Evolutionary conservation across 2,888 invertebrate genomes (phyloP), one percentile per base, ranked within the genome.

Genomic region (Coenonympha glycerion): DNA sequence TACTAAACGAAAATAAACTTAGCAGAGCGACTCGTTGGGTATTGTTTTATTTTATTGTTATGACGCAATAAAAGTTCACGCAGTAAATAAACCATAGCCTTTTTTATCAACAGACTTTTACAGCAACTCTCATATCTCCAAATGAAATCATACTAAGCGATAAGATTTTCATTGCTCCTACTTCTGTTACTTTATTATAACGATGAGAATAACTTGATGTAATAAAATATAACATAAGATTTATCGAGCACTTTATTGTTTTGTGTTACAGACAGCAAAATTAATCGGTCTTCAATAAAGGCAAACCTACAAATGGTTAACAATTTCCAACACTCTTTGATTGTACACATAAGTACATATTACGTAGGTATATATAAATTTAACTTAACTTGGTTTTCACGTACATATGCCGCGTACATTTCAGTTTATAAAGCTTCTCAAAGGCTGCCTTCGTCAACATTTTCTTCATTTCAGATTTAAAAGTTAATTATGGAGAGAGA

Each of bases 121-220:
- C 46, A 49, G 30, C 45, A 5, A 4, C 11, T 28, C 11, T 76
- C 75, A 76, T 78, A 74, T 71, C 65, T 65, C 65, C 61, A 61
- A 76, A 78, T 72, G 68, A 72, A 49, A 74, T 75, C 69, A 68
- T 63, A 61, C 63, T 68, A 63, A 61, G 59, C 62, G 66, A 68
- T 65, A 63, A 64, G 56, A 52, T 64, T 69, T 68, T 71, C 66
- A 71, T 68, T 63, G 62, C 60, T 61, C 61, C 58, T 47, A 49
- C 52, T 54, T 53, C 59, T 56, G 56, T 55, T 55, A 51, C 58
- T 56, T 56, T 52, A 55, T 45, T 49, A 42, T 60, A 53, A 58
- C 49, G 59, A 61, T 57, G 57, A 59, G 57, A 61, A 55, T 53
- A 61, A 53, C 55, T 53, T 54, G 50, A 56, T 48, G 51, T 37